phyloP scores from a whole-genome alignment of 2,113 vertebrate species.

The Pachycephala philippinensis region DNA sequence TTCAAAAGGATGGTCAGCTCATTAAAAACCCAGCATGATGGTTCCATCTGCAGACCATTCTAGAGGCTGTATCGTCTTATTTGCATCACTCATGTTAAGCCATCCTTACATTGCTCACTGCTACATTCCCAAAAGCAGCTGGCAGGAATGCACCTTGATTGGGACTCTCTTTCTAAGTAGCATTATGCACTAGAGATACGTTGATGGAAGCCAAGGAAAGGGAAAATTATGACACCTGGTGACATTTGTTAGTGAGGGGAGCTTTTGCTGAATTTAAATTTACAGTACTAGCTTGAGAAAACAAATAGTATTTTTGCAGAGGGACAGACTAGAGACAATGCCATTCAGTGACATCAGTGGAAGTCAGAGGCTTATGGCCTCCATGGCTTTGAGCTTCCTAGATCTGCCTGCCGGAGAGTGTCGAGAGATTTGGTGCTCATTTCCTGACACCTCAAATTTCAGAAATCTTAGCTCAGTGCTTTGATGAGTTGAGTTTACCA shows the following conservation, averaged over 20 bases:
- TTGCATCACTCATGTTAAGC: not conserved
- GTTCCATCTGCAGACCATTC: not conserved
- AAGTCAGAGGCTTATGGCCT: fast-evolving
- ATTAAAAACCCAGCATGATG: not conserved
- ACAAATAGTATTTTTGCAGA: not conserved
- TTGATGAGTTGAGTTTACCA: not conserved
- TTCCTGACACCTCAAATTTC: not conserved
- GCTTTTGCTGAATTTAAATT: not conserved
- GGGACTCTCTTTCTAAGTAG: not conserved
- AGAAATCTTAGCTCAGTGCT: not conserved
- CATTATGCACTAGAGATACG: not conserved
- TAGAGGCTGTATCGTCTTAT: not conserved
- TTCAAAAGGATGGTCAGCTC: not conserved
- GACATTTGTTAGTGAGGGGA: not conserved
- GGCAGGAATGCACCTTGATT: not conserved
- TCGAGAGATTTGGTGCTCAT: not conserved
- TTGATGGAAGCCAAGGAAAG: not conserved
- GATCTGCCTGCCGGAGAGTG: not conserved
- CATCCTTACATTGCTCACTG: not conserved
- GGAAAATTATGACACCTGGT: not conserved
- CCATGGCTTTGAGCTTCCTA: not conserved
- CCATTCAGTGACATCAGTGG: not conserved
- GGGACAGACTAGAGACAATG: not conserved
- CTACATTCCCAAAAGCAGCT: not conserved
- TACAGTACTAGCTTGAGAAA: not conserved